Percentiles rank a stretch among this genome's conserved stretches.
phyloP scores from a whole-genome alignment of 2,797 vertebrate genomes.

The Microctenopoma steveboyesi region DNA sequence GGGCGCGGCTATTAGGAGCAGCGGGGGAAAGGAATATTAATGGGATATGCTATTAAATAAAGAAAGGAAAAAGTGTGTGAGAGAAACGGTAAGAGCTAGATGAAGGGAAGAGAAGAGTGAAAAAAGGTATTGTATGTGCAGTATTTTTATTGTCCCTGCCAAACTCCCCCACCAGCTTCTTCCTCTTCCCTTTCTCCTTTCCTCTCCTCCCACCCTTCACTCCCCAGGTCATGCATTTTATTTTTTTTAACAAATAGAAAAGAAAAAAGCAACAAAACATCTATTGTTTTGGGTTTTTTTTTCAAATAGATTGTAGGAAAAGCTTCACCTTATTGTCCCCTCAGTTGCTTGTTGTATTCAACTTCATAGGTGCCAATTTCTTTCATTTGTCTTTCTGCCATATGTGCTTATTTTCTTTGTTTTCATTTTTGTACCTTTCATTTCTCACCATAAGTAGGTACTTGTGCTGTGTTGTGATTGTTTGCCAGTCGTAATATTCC shows the following conservation, averaged over 20 bases:
- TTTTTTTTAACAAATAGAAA: constrained; percentile 76
- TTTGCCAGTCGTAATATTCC: constrained; percentile 95
- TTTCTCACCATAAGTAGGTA: constrained; percentile 94
- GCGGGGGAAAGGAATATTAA: constrained; percentile 99
- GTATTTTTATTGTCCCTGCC: constrained; percentile 98
- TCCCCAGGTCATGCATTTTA: constrained; percentile 87
- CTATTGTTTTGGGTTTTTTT: constrained; percentile 81
- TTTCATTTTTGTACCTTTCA: constrained; percentile 86
- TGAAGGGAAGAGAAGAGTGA: constrained; percentile 70
- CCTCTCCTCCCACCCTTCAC: constrained; percentile 37
- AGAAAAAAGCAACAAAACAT: constrained; percentile 77
- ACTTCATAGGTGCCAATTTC: constrained; percentile 90
- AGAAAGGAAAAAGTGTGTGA: constrained; percentile 76
- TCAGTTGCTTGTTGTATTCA: constrained; percentile 94
- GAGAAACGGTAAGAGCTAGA: constrained; percentile 67
- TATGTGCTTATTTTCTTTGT: constrained; percentile 60
- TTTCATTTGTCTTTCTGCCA: constrained; percentile 77
- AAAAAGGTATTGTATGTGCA: constrained; percentile 99
- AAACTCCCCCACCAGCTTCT: constrained; percentile 64
- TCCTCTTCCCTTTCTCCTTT: constrained; percentile 27
- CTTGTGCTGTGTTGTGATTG: constrained; percentile 98
- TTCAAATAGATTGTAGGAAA: constrained; percentile 90
- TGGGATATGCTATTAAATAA: constrained; percentile 97
- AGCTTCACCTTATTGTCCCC: constrained; percentile 88
- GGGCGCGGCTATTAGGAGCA: constrained; percentile 99